Conservation (phyloP, 2,797 vertebrate genomes). For the Siniperca undulata region DNA sequence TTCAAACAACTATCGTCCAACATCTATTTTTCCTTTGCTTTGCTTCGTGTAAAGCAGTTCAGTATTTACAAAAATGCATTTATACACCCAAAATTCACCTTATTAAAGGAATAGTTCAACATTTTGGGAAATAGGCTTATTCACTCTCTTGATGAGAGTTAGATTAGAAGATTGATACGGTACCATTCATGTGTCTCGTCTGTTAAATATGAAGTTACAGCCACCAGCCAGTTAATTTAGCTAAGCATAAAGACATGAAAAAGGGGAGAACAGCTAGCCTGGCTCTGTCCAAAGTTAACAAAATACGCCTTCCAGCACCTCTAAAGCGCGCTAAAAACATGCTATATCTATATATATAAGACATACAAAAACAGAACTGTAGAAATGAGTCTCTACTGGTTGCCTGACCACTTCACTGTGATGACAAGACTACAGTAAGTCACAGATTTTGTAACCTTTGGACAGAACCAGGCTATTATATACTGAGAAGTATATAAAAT, state of each 20-base stretch:
- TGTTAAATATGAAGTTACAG: not conserved
- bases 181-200: not conserved
- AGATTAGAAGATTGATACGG: not conserved
- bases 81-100: not conserved
- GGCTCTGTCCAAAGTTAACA: not conserved
- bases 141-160: not conserved
- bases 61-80: not conserved
- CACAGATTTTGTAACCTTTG: not conserved
- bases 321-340: not conserved
- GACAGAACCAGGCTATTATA: not conserved
- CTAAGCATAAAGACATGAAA: not conserved
- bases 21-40: not conserved
- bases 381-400: not conserved
- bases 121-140: not conserved
- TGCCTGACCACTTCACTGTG: not conserved
- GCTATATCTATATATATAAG: not conserved
- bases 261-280: not conserved
- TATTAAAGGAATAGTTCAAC: not conserved
- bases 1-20: not conserved
- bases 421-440: not conserved
- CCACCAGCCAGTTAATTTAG: not conserved
- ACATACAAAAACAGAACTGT: not conserved
- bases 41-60: not conserved
- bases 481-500: not conserved
- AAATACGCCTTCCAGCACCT: not conserved